These are phyloP conservation scores for Prunella himalayana DNA, from an alignment of 2,113 vertebrate species.

Conservation along the genomic window DNA sequence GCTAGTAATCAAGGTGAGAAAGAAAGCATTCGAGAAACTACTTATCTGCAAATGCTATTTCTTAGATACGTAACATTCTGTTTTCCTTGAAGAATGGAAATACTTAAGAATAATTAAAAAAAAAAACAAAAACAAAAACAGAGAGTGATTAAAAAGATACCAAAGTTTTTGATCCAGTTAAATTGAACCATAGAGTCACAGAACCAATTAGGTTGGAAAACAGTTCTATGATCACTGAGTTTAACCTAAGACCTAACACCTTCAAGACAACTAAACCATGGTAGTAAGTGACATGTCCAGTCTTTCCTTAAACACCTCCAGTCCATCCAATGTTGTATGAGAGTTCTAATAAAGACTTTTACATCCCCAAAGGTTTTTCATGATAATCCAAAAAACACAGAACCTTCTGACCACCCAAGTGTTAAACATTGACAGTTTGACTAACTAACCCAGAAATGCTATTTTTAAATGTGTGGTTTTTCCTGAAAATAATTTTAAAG, in stretches of 20 bases:
- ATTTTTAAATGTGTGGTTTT: not conserved
- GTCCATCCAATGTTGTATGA: not conserved
- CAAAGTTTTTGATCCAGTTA: not conserved
- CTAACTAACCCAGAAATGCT: not conserved
- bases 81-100: not conserved
- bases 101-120: not conserved
- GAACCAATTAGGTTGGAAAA: not conserved
- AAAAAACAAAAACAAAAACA: not conserved
- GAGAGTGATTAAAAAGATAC: not conserved
- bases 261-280: not conserved
- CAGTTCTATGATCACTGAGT: not conserved
- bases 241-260: not conserved
- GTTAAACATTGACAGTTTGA: not conserved
- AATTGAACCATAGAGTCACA: not conserved
- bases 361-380: not conserved
- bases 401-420: not conserved
- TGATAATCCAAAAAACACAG: not conserved
- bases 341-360: not conserved
- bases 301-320: not conserved
- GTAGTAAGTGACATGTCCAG: not conserved
- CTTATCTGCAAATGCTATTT: not conserved
- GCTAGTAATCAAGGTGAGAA: not conserved
- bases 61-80: not conserved
- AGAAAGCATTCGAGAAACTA: not conserved
- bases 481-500: not conserved